phyloP scores from a whole-genome alignment of 2,113 vertebrate species.

The Henicopernis longicauda region DNA sequence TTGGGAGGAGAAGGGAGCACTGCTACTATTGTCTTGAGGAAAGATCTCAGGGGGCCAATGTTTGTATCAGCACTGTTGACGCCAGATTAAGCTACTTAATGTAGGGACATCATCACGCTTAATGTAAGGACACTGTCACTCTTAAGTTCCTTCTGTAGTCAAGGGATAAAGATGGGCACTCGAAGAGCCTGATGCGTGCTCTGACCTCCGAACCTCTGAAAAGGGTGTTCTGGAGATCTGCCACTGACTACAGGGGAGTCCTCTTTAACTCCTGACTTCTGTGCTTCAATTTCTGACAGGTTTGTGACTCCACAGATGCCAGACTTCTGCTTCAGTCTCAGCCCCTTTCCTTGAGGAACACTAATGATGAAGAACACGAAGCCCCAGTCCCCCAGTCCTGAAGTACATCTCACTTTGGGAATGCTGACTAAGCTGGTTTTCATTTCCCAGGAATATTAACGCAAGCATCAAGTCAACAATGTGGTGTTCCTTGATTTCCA shows the following conservation, averaged over 20 bases:
- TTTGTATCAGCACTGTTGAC: not conserved
- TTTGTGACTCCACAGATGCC: not conserved
- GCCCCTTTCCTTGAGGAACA: not conserved
- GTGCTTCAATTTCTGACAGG: not conserved
- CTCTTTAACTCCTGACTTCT: not conserved
- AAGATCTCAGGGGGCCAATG: not conserved
- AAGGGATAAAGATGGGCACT: not conserved
- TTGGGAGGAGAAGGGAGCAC: not conserved
- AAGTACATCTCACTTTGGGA: not conserved
- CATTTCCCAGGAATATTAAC: not conserved
- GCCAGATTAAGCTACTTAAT: not conserved
- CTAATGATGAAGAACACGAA: not conserved
- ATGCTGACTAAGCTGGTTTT: not conserved
- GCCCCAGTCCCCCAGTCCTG: not conserved
- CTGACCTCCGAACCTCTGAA: not conserved
- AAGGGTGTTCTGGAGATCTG: not conserved
- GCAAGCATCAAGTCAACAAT: not conserved
- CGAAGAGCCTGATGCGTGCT: not conserved
- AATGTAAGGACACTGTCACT: not conserved
- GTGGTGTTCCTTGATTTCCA: not conserved
- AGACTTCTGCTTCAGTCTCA: not conserved
- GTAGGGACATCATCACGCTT: not conserved
- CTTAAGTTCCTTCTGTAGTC: not conserved
- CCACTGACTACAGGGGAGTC: not conserved
- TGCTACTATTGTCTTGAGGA: not conserved